Evolutionary conservation across 2,888 invertebrate species (phyloP), one percentile per base, ranked within the genome.

Genomic region (Papilio demoleus): DNA sequence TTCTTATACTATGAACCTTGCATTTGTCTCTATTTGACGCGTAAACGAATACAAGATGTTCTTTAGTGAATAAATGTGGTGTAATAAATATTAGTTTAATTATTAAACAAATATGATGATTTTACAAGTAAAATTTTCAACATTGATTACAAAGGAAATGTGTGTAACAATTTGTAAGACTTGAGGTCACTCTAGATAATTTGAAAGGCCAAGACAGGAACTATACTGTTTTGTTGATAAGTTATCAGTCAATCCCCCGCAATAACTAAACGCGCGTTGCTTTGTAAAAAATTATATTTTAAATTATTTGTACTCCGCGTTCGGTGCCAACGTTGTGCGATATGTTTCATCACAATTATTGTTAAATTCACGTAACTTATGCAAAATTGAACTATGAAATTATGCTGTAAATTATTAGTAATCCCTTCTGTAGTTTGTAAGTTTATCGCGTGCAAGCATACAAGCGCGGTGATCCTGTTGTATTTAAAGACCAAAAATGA

Each of bases 201-300:
- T 53, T 56, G 11, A 17, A 56, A 56, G 53, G 17, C 31, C 53
- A 31, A 56, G 53, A 56, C 53, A 56, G 31, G 27, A 56, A 56
- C 53, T 56, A 31, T 8, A 56, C n/a, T 56, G n/a, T 56, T 31
- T 17, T n/a, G 53, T 27, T 31, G 53, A 56, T 56, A 56, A 31
- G n/a, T 17, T 56, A 31, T 56, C 53, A 53, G 53, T n/a, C 53
- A 53, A 53, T 53, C 53, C 53, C n/a, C n/a, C 27, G 24, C 24
- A 50, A 24, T 50, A 24, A 24, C 50, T 50, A 14, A 31, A 8
- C 27, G 27, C n/a, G n/a, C n/a, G 9, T 53, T 53, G 50, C 9
- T 53, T 31, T 8, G n/a, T 31, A 4, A 31, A 31, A 31, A 24
- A 24, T 22, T 6, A 12, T 6, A 27, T 27, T 53, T 53, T 45